These are phyloP conservation scores for Alloscopus bannaensis DNA, from an alignment of 2,888 invertebrate genomes.

Conservation along the genomic window DNA sequence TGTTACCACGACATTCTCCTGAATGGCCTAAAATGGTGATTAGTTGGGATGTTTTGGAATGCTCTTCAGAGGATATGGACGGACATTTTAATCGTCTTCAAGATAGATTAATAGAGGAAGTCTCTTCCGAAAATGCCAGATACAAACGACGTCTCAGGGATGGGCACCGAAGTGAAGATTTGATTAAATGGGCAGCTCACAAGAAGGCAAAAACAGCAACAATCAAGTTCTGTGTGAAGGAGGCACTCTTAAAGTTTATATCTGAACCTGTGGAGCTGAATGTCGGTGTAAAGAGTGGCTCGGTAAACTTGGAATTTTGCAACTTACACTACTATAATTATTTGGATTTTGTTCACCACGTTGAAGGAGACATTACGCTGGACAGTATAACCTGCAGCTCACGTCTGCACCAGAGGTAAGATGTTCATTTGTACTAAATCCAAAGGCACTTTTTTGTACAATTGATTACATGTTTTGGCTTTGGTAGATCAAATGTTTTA, in stretches of 20 bases:
- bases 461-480: not conserved
- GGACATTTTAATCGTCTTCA: conserved; percentile 38
- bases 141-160: not conserved
- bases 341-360: conserved; percentile 8
- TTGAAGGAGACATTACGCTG: conserved; percentile 17
- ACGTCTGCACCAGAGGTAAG: conserved; percentile 45
- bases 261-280: conserved; percentile 50
- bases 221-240: conserved; percentile 15
- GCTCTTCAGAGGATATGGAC: conserved; percentile 39
- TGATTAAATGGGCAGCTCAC: conserved; percentile 27
- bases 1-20: conserved; percentile 62
- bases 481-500: conserved; percentile 38
- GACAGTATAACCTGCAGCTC: conserved; percentile 57
- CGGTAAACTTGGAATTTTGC: conserved; percentile 14
- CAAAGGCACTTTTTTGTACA: not conserved
- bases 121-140: not conserved
- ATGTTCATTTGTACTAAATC: not conserved
- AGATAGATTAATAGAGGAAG: conserved; percentile 16
- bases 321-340: conserved; percentile 21
- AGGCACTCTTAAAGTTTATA: conserved; percentile 44
- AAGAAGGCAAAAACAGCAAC: conserved; percentile 17
- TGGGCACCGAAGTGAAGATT: conserved; percentile 6
- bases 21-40: conserved; percentile 70
- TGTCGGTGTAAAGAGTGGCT: conserved; percentile 35
- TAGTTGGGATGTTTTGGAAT: conserved; percentile 52